A percentile compares a stretch with the other conserved stretches of the same genome.
These are phyloP conservation scores for Drosophila rubida DNA, from an alignment of 2,888 invertebrate genomes.

Conservation along the genomic window DNA sequence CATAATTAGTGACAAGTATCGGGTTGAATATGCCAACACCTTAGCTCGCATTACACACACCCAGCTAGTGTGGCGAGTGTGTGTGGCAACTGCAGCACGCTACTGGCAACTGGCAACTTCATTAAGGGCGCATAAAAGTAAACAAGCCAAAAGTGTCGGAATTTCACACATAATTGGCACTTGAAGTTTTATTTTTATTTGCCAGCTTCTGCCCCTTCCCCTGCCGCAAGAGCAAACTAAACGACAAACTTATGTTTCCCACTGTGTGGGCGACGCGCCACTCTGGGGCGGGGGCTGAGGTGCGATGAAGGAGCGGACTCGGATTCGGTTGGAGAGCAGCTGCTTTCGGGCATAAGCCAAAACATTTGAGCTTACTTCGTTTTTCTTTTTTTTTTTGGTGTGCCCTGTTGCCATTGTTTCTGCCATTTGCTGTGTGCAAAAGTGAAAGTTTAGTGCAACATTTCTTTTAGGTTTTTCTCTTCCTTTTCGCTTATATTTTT, in stretches of 20 bases:
- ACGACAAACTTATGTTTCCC: constrained; percentile 74
- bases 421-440: constrained; percentile 51
- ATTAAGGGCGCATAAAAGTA: constrained; percentile 77
- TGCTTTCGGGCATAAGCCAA: constrained; percentile 60
- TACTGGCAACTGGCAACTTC: constrained; percentile 60
- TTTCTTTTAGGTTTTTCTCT: constrained; percentile 58
- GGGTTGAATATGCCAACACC: constrained; percentile 12
- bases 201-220: constrained; percentile 25
- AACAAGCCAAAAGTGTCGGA: constrained; percentile 79
- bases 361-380: constrained; percentile 42
- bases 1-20: constrained; percentile 34
- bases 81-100: constrained; percentile 31
- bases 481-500: constrained; percentile 4
- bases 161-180: constrained; percentile 80
- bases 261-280: constrained; percentile 39
- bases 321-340: constrained; percentile 50
- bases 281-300: neutral
- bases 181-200: constrained; percentile 78
- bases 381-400: constrained; percentile 11
- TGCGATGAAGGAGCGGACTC: neutral
- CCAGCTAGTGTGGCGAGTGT: constrained; percentile 7
- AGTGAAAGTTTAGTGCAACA: constrained; percentile 77
- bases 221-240: constrained; percentile 59
- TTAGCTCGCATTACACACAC: constrained; percentile 26
- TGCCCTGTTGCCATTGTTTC: constrained; percentile 40